Base-by-base conservation (phyloP, 2,797 vertebrate genomes). In the Sebastolobus altivelis region DNA sequence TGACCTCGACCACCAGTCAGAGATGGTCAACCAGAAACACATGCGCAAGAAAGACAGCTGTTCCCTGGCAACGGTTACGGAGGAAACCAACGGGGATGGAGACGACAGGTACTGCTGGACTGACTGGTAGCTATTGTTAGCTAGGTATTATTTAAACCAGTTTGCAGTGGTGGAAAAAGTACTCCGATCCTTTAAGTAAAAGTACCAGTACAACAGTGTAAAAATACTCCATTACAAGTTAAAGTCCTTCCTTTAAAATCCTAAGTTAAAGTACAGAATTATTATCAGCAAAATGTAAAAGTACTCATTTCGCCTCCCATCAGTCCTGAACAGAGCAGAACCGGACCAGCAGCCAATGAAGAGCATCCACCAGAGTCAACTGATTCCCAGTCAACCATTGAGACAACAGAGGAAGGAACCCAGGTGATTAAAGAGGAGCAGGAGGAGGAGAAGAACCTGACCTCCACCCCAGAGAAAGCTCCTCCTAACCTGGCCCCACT, bases 1-100 rank as follows among this genome's bases (percentile, higher is more conserved):
- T 1, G 40, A 83, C 8, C n/a, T 75, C 1, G 96, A 97, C 77
- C 93, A 90, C 58, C 87, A 72, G 83, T 69, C 4, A 8, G 95
- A 95, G 63, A 72, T 68, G 0, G 46, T 61, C 14, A 96, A 94
- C 75, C 93, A 92, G 76, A 98, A 97, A 87, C 83, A 84, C 37
- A 77, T 90, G 73, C 93, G 95, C 74, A 97, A 96, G 93, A 98
- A 97, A 86, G 97, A 98, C 75, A 94, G 93, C 6, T 81, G 95
- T 29, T 89, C 92, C 71, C 80, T 98, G 87, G 96, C 96, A 12
- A 97, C 97, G 0, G 98, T 99, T 61, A 96, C 95, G 2, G 98
- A 99, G 90, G 98, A 99, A 92, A 91, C 87, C 72, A 91, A 80
- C 3, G 75, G 88, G 31, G 92, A 83, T 72, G 94, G 81, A 69